Evolutionary conservation across 2,797 vertebrate genomes (phyloP).

Genomic region (Huso huso): DNA sequence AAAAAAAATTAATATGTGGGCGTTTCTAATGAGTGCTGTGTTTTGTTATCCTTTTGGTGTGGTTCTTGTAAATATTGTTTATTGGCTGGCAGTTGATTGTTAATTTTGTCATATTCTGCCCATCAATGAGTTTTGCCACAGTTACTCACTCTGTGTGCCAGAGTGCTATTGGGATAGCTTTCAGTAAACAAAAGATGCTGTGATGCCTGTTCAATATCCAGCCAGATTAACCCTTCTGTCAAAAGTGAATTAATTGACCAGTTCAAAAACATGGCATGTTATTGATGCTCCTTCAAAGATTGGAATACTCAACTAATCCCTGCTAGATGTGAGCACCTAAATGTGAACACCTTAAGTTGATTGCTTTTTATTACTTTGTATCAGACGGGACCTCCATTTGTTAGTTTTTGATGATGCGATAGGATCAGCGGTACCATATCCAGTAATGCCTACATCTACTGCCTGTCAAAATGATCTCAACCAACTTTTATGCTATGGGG

Average conservation of each 20-base stretch:
- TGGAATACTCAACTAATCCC: too few relatives aligned
- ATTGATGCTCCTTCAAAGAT: too few relatives aligned
- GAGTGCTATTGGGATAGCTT: conserved; percentile 25
- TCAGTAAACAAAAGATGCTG: conserved; percentile 34
- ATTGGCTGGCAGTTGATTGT: conserved; percentile 35
- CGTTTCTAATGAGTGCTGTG: conserved; percentile 30
- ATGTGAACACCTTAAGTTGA: too few relatives aligned
- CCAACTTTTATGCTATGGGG: too few relatives aligned
- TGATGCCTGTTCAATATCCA: conserved; percentile 23
- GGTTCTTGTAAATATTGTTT: conserved; percentile 45
- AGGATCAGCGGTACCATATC: too few relatives aligned
- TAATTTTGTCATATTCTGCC: conserved; percentile 24
- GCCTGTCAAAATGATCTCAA: too few relatives aligned
- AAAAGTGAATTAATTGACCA: conserved; percentile 6
- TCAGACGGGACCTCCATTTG: too few relatives aligned
- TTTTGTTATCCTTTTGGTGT: conserved; percentile 44
- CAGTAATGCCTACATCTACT: too few relatives aligned
- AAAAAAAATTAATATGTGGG: conserved; percentile 38
- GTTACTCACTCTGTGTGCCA: conserved; percentile 24
- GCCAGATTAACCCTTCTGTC: conserved; percentile 36
- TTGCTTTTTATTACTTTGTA: too few relatives aligned
- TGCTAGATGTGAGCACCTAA: too few relatives aligned
- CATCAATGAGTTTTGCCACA: conserved; percentile 23
- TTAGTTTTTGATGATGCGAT: too few relatives aligned
- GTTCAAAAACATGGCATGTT: too few relatives aligned